Percentiles rank a stretch among this genome's conserved stretches.
These are phyloP conservation scores for Salminus brasiliensis DNA, from an alignment of 2,113 vertebrate species.

Conservation along the genomic window DNA sequence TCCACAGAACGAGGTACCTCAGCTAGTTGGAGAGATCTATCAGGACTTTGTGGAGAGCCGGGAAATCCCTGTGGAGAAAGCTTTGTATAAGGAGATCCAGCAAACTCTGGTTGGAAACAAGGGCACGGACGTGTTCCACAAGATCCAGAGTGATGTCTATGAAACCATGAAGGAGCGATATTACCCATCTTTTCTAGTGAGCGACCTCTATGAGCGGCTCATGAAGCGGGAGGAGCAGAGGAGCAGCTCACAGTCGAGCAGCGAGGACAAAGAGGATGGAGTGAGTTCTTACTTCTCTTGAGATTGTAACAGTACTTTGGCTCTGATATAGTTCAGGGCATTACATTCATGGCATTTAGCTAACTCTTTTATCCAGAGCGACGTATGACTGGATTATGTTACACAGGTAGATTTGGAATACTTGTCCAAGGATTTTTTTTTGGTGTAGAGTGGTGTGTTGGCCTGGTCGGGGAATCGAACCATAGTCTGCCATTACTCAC, in stretches of 20 bases:
- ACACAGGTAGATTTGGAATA: no score
- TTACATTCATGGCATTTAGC: no score
- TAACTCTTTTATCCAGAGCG: no score
- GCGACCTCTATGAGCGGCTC: constrained; percentile 89
- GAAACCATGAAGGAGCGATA: constrained; percentile 93
- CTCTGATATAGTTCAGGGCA: no score
- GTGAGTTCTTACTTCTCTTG: constrained; percentile 70
- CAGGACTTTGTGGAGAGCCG: constrained; percentile 96
- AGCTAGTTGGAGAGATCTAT: constrained; percentile 97
- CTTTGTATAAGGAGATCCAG: constrained; percentile 95
- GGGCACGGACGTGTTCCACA: constrained; percentile 91
- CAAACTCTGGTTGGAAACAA: constrained; percentile 97
- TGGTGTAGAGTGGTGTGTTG: no score
- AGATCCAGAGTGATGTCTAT: constrained; percentile 87
- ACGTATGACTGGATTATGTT: no score
- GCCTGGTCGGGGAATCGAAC: no score
- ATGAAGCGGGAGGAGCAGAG: constrained; percentile 84
- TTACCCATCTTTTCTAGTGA: constrained; percentile 96
- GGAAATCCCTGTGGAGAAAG: constrained; percentile 95
- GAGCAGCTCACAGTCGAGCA: constrained; percentile 75
- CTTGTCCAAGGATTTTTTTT: no score
- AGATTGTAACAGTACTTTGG: no score
- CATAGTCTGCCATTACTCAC: no score
- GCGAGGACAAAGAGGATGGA: constrained; percentile 85
- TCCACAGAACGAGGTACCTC: constrained; percentile 92